Conservation (phyloP, 2,888 invertebrate genomes). For the Flexamia atlantica region DNA sequence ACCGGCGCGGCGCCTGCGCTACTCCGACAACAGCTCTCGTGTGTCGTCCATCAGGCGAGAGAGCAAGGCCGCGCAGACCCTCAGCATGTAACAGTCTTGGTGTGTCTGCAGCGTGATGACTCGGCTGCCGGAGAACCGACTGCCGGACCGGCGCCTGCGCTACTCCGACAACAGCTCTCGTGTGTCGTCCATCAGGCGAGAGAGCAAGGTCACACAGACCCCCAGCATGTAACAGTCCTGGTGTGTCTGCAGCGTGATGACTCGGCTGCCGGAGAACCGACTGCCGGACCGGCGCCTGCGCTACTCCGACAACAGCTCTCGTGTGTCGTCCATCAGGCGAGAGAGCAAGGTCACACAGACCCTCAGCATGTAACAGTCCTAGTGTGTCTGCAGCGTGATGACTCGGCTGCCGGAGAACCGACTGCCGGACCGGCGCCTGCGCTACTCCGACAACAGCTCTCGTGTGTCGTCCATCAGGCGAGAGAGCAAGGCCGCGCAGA, state of each 20-base stretch:
- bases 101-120: constrained; percentile 75
- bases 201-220: constrained; percentile 91
- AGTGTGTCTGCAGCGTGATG: constrained; percentile 75
- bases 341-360: constrained; percentile 91
- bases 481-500: constrained; percentile 90
- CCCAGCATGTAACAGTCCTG: constrained; percentile 72
- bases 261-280: too few species aligned
- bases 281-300: too few species aligned
- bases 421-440: too few species aligned
- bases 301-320: background rate
- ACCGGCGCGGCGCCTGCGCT: constrained; percentile 72
- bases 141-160: too few species aligned
- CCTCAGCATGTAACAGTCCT: constrained; percentile 72
- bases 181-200: too few species aligned
- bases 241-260: constrained; percentile 75
- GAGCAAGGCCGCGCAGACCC: constrained; percentile 92
- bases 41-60: constrained; percentile 81
- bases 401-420: too few species aligned
- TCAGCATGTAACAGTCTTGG: constrained; percentile 78
- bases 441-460: background rate
- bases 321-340: too few species aligned
- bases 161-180: background rate
- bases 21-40: constrained; percentile 72
- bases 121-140: too few species aligned
- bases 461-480: too few species aligned